Percentiles rank a stretch among this genome's conserved stretches.
Evolutionary conservation across 2,113 vertebrate species (phyloP).

Genomic region (Hyaena hyaena): DNA sequence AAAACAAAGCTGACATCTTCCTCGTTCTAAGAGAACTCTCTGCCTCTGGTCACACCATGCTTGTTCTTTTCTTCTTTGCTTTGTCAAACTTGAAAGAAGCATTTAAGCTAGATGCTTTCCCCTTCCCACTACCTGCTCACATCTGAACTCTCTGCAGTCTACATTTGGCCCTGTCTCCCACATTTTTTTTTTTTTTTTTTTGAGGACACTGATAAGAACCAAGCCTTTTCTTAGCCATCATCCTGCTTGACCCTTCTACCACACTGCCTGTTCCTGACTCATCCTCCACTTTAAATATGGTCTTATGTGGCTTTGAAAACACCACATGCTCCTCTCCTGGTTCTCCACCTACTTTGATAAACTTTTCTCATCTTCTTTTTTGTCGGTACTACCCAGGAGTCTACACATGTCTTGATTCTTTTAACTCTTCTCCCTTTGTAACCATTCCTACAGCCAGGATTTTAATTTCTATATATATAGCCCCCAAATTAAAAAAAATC

Average conservation of each 20-base stretch:
- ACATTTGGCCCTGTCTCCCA: rapidly evolving
- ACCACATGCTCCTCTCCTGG: neutral
- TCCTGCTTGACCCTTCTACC: neutral
- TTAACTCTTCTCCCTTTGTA: neutral
- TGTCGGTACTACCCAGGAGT: neutral
- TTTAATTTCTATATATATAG: neutral
- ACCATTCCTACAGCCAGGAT: neutral
- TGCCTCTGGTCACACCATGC: neutral
- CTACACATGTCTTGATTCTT: neutral
- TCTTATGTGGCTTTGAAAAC: neutral
- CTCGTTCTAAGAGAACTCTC: neutral
- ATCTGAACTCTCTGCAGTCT: neutral
- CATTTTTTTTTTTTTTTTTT: no score
- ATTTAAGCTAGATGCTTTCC: neutral
- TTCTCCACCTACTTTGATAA: neutral
- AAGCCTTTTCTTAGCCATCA: neutral
- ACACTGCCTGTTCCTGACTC: neutral
- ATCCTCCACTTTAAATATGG: neutral
- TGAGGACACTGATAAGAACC: neutral
- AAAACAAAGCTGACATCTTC: neutral
- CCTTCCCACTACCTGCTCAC: neutral
- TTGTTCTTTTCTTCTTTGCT: neutral
- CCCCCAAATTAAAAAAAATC: no score
- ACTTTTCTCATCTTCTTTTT: neutral
- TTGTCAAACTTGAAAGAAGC: neutral